Evolutionary conservation across 1,140 invertebrate species (phyloP).

Genomic region (Halesus radiatus): DNA sequence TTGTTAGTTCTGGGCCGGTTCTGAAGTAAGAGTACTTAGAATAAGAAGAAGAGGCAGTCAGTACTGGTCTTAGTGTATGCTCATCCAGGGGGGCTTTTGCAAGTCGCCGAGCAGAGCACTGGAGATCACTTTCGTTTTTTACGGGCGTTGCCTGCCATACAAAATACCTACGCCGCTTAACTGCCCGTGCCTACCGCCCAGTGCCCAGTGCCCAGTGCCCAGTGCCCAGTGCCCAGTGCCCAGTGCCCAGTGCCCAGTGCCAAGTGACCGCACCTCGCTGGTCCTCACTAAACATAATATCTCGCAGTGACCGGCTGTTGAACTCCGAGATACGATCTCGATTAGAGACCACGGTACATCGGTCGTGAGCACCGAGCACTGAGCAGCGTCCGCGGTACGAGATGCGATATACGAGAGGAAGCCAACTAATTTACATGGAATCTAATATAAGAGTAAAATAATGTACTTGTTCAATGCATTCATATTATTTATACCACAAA

Average conservation of each 20-base stretch:
- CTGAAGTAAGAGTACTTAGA: no score
- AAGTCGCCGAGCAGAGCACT: not conserved
- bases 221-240: not conserved
- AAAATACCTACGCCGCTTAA: not conserved
- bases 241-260: not conserved
- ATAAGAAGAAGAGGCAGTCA: no score
- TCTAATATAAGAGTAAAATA: no score
- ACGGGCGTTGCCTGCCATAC: slow-evolving; percentile 23
- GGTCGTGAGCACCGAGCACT: no score
- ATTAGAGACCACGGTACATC: slow-evolving; percentile 9
- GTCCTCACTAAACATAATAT: not conserved
- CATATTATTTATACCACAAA: no score
- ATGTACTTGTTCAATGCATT: no score
- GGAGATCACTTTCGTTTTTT: slow-evolving; percentile 31
- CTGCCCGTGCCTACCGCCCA: not conserved
- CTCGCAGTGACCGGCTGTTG: slow-evolving; percentile 33
- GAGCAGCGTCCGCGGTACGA: not conserved
- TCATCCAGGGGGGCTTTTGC: slow-evolving; percentile 14
- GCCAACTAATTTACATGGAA: no score
- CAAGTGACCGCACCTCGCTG: not conserved
- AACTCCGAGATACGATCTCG: slow-evolving; percentile 18
- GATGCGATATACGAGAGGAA: no score
- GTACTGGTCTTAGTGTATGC: not conserved
- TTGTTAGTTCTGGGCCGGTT: no score
- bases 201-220: not conserved